Evolutionary conservation across 2,797 vertebrate genomes (phyloP), one percentile per base, ranked within the genome.

Genomic region (Helarctos malayanus): DNA sequence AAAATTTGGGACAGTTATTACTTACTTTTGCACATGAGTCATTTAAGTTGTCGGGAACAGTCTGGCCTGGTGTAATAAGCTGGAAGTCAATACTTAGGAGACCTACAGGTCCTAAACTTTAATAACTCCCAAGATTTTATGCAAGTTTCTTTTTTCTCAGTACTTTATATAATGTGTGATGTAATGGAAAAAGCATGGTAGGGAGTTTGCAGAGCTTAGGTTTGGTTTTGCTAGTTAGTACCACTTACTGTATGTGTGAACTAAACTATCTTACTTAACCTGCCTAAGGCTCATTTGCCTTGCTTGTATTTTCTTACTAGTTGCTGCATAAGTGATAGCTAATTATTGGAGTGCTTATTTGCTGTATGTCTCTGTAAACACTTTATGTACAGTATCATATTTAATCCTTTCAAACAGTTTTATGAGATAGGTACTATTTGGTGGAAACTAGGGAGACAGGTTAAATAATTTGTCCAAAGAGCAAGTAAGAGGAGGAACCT

Each of bases 391-490:
- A 54, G 14, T 80, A 84, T 71, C 78, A 75, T 89, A 63, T 89
- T 89, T 85, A 78, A 57, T 96, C 52, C 18, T 92, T 25, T 83
- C 19, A n/a, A 75, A 29, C 38, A 92, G 1, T 56, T 65, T 88
- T 90, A 49, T 27, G 47, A 73, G 23, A 41, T 78, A 94, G 56
- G 7, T 84, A 68, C n/a, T 87, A 4, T 94, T 94, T 91, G 79
- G 29, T 96, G 32, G 82, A 93, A 89, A 69, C 38, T 65, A 47
- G 65, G 35, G 38, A 93, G 69, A 75, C 15, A 25, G 25, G 56
- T 86, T 91, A 91, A 81, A 41, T 91, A 65, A 69, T 91, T 87
- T 95, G 71, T 93, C 56, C 29, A 76, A 49, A 93, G 87, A 86
- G 65, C 45, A 93, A 41, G 52, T 92, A 61, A 52, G 18, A 94